These are phyloP conservation scores for Amazona finschi DNA, from an alignment of 2,797 vertebrate genomes.

Conservation along the genomic window DNA sequence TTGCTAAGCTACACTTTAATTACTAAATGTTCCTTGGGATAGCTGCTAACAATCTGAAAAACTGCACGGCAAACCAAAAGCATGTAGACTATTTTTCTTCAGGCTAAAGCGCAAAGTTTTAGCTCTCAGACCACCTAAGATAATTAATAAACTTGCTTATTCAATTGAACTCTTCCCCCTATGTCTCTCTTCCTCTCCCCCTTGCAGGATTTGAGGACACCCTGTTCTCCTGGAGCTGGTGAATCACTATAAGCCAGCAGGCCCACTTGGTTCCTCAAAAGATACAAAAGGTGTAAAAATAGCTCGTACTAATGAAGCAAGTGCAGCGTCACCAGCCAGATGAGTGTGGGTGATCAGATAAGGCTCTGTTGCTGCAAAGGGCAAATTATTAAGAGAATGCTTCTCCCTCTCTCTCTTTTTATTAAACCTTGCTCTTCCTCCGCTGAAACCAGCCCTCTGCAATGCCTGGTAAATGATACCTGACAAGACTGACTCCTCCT, in stretches of 20 bases:
- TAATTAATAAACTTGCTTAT: constrained; percentile 3
- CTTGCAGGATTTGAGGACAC: constrained; percentile 54
- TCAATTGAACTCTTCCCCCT: neutral
- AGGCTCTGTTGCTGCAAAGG: constrained; percentile 79
- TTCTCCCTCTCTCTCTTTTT: constrained; percentile 69
- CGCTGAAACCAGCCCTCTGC: constrained; percentile 64
- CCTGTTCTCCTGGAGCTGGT: constrained; percentile 76
- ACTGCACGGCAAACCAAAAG: neutral
- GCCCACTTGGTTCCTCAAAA: constrained; percentile 93
- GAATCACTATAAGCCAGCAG: constrained; percentile 86
- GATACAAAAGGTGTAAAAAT: constrained; percentile 93
- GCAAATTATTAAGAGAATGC: constrained; percentile 80
- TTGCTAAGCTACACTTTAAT: neutral
- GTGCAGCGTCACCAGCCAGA: constrained; percentile 85
- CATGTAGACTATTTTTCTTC: neutral
- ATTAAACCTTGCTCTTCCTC: constrained; percentile 71
- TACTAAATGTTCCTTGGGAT: neutral
- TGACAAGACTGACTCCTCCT: constrained; percentile 63
- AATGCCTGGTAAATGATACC: constrained; percentile 67
- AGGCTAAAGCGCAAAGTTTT: neutral
- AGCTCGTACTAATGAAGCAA: constrained; percentile 82
- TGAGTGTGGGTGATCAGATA: constrained; percentile 87
- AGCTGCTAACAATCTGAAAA: neutral
- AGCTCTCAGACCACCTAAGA: neutral
- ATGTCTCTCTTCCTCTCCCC: neutral